phyloP scores from a whole-genome alignment of 2,888 invertebrate species.

The Ashinkailepas kermadecensis region DNA sequence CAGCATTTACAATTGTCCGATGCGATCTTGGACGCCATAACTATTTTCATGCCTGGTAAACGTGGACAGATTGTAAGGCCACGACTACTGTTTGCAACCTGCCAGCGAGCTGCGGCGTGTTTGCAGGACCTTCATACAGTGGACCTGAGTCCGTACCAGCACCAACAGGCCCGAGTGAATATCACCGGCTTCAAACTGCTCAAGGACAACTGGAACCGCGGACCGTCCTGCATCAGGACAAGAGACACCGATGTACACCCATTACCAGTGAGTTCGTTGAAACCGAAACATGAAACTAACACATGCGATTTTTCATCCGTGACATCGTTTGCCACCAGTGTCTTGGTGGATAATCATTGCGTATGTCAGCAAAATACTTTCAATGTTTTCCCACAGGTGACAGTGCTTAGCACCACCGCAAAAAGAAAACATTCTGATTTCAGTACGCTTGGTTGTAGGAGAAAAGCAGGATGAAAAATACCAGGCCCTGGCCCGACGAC shows the following conservation, averaged over 20 bases:
- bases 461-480: too few species aligned
- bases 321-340: too few species aligned
- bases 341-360: too few species aligned
- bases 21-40: neutral
- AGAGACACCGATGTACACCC: constrained; percentile 55
- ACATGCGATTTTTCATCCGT: too few species aligned
- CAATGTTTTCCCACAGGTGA: too few species aligned
- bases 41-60: too few species aligned
- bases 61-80: too few species aligned
- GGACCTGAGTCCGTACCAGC: constrained; percentile 87
- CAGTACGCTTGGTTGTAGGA: neutral
- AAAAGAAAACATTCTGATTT: neutral
- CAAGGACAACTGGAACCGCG: constrained; percentile 68
- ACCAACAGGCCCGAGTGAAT: constrained; percentile 90
- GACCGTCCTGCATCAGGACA: too few species aligned
- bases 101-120: too few species aligned
- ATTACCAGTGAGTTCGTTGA: neutral
- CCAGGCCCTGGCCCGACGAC: too few species aligned
- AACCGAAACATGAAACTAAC: neutral
- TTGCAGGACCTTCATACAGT: constrained; percentile 79
- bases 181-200: constrained; percentile 87
- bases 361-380: too few species aligned
- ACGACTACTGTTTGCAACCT: too few species aligned
- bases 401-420: neutral
- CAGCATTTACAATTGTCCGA: constrained; percentile 32